These are phyloP conservation scores for Notolabrus celidotus DNA, from an alignment of 2,797 vertebrate species.

Conservation along the genomic window DNA sequence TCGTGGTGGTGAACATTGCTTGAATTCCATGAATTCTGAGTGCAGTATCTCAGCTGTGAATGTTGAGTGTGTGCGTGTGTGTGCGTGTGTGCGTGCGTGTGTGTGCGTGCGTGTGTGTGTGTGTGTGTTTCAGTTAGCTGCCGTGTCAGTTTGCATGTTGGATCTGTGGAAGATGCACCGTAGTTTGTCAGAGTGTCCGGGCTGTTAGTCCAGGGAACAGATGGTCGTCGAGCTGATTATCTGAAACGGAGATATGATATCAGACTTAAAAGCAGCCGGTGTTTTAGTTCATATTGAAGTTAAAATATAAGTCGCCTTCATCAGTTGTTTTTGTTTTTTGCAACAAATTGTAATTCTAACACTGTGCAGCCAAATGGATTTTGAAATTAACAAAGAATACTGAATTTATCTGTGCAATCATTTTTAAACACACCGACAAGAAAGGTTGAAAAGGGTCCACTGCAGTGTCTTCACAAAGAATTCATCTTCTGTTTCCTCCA, in stretches of 20 bases:
- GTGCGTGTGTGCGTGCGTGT: slow-evolving; percentile 20
- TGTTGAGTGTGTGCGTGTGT: not conserved
- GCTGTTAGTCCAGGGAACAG: slow-evolving; percentile 47
- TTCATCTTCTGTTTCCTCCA: not conserved
- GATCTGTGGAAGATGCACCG: slow-evolving; percentile 82
- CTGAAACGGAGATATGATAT: slow-evolving; percentile 67
- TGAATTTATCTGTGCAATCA: slow-evolving; percentile 5
- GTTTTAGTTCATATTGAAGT: slow-evolving; percentile 45
- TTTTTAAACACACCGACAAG: slow-evolving; percentile 15
- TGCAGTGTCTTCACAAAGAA: slow-evolving; percentile 33
- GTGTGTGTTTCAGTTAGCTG: slow-evolving; percentile 49
- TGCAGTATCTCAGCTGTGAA: slow-evolving; percentile 66
- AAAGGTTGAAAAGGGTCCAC: slow-evolving; percentile 14
- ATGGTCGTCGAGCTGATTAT: slow-evolving; percentile 31
- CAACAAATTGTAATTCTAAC: not conserved
- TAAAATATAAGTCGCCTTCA: slow-evolving; percentile 33
- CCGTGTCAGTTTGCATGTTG: slow-evolving; percentile 77
- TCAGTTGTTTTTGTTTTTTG: not conserved
- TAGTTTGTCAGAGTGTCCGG: slow-evolving; percentile 69
- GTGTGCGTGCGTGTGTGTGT: slow-evolving; percentile 12
- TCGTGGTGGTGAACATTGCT: slow-evolving; percentile 84
- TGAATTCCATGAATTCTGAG: slow-evolving; percentile 84
- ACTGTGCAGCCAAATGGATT: slow-evolving; percentile 20
- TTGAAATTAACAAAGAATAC: slow-evolving; percentile 20
- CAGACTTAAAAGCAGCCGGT: not conserved